Evolutionary conservation across 2,113 vertebrate species (phyloP), one percentile per base, ranked within the genome.

Genomic region (Porphyrio hochstetteri): DNA sequence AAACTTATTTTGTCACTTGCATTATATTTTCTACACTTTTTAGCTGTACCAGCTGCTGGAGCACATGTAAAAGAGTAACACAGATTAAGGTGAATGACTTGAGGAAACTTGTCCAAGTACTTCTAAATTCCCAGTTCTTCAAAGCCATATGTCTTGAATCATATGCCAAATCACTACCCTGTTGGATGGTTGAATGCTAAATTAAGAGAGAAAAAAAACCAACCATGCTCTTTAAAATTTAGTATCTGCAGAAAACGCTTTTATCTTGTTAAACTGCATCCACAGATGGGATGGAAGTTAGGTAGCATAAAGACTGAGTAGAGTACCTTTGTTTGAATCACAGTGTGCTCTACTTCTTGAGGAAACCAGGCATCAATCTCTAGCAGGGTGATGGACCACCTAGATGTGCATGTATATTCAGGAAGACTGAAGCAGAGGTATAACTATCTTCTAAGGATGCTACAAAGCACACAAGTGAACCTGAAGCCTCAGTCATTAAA

Each of bases 101-200:
- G 36, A 82, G 65, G 75, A 85, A 90, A 82, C 25, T 86, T 93
- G 48, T 76, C 46, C 59, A 88, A 70, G 35, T 82, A 74, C 65
- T 95, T 96, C 85, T 72, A 93, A 96, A 93, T 90, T 92, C 59
- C 46, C 55, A 46, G 57, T 86, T 95, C 85, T 89, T 95, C 63
- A 56, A 67, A 81, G 71, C 90, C 94, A 74, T 95, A 94, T 96
- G 93, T 95, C 72, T 85, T 70, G 68, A 85, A 61, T 92, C 72
- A 70, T 89, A 61, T 96, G 86, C 92, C 92, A 97, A 92, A 56
- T n/a, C 60, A 94, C 82, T 90, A 81, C 25, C 13, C 56, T 83
- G 79, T 75, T 60, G 64, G 75, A 93, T 83, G 81, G 64, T 8
- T 90, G 76, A 94, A 81, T 84, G 77, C 52, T 63, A 89, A 55